phyloP scores from a whole-genome alignment of 2,113 vertebrate genomes.

The Merops nubicus region DNA sequence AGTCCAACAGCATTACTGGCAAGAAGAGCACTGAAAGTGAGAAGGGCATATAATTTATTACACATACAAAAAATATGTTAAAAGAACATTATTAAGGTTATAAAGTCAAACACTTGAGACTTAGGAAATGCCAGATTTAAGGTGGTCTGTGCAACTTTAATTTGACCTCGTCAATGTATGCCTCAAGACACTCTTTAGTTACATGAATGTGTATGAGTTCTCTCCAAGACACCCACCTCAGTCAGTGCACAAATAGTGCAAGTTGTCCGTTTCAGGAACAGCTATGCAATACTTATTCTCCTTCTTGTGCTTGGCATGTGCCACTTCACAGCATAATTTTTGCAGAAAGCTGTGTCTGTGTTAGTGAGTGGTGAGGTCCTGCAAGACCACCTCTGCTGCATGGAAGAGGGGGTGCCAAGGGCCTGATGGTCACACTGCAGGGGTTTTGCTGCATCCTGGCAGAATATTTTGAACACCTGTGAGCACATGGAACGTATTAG shows the following conservation, averaged over 20 bases:
- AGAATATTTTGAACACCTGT: neutral
- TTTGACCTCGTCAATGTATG: neutral
- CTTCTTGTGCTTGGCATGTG: neutral
- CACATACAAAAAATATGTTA: conserved; percentile 56
- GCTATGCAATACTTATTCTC: neutral
- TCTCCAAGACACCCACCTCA: neutral
- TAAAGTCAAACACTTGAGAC: conserved; percentile 63
- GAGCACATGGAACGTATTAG: neutral
- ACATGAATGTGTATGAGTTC: neutral
- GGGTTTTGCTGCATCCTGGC: neutral
- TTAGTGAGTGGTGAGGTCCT: neutral
- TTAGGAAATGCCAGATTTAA: conserved; percentile 65
- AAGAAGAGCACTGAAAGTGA: conserved; percentile 56
- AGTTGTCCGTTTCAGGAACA: neutral
- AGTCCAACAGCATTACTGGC: conserved; percentile 25
- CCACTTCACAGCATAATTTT: neutral
- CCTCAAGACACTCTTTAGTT: conserved; percentile 32
- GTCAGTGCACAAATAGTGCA: neutral
- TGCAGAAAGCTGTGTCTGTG: neutral
- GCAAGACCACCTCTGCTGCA: neutral
- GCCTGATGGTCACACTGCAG: neutral
- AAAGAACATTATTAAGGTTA: conserved; percentile 65
- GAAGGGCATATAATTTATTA: conserved; percentile 54
- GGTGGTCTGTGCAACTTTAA: conserved; percentile 60
- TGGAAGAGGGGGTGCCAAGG: neutral